Base-by-base conservation (phyloP, 2,888 invertebrate genomes). In the Drepanosiphum platanoidis region DNA sequence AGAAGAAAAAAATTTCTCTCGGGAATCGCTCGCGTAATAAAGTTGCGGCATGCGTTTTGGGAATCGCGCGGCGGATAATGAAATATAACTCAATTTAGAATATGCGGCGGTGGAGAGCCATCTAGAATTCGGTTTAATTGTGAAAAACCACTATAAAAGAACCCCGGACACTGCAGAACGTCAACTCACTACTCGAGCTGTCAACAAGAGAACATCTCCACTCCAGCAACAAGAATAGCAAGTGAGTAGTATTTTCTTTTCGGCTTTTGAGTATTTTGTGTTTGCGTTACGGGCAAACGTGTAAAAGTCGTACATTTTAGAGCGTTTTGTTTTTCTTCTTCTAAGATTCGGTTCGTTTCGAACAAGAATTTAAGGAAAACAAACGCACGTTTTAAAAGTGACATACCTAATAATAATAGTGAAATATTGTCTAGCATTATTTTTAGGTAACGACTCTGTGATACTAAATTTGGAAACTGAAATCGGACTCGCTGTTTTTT, bases 121-220 rank as follows among this genome's bases (percentile, higher is more conserved):
- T 27, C 61, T 9, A 27, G 1, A 61, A 2, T 18, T 13, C 32
- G 46, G 4, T 27, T 27, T 9, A 3, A 52, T n/a, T 1, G 30
- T 36, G 39, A 61, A 15, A 58, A 75, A 36, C 13, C 15, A 39
- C 64, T 78, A 81, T 81, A 81, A 71, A 81, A 81, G 58, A n/a
- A 3, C 30, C 27, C 18, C 5, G 39, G 39, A 30, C 39, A n/a
- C 61, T 32, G n/a, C 22, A 15, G 8, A 5, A 27, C 15, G 7
- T 8, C 71, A 36, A 52, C 36, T 13, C 32, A 58, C 18, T 81
- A 22, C 22, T n/a, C 3, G 30, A 39, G 58, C 61, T 30, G 39
- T 81, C 71, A 22, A 58, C 58, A 15, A 81, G 61, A 39, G 18
- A 36, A 58, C 22, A 71, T 22, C 13, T 70, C 30, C 22, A 15